A percentile compares a stretch with the other conserved stretches of the same genome.
These are phyloP conservation scores for Campoplex capitator DNA, from an alignment of 2,888 invertebrate species.

Conservation along the genomic window DNA sequence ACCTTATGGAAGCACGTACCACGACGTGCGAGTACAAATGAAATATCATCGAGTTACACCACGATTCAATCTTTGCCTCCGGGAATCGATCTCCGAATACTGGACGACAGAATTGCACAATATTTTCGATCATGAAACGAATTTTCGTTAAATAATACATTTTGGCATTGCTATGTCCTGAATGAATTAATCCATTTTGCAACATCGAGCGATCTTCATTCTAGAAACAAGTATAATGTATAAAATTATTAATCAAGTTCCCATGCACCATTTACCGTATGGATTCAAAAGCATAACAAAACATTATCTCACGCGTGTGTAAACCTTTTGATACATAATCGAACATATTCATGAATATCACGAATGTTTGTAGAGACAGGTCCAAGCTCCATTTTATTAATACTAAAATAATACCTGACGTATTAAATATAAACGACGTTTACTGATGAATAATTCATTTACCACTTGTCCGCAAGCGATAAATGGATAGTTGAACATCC, in stretches of 20 bases:
- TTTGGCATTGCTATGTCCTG: not conserved
- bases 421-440: too few relatives aligned
- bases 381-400: too few relatives aligned
- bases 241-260: not conserved
- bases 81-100: not conserved
- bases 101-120: not conserved
- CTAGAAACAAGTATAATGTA: not conserved
- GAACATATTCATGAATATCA: not conserved
- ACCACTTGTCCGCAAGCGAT: too few relatives aligned
- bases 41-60: constrained; percentile 26
- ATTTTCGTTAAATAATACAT: not conserved
- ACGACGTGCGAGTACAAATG: constrained; percentile 11
- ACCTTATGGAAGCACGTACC: not conserved
- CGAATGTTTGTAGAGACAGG: not conserved
- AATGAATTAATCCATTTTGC: not conserved
- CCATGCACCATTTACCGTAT: too few relatives aligned
- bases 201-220: too few relatives aligned
- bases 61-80: constrained; percentile 11
- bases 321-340: too few relatives aligned
- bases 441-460: too few relatives aligned
- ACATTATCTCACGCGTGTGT: too few relatives aligned
- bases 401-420: too few relatives aligned
- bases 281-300: too few relatives aligned
- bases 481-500: too few relatives aligned
- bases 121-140: not conserved